phyloP scores from a whole-genome alignment of 2,113 vertebrate genomes.

The Emydura subglobosa region DNA sequence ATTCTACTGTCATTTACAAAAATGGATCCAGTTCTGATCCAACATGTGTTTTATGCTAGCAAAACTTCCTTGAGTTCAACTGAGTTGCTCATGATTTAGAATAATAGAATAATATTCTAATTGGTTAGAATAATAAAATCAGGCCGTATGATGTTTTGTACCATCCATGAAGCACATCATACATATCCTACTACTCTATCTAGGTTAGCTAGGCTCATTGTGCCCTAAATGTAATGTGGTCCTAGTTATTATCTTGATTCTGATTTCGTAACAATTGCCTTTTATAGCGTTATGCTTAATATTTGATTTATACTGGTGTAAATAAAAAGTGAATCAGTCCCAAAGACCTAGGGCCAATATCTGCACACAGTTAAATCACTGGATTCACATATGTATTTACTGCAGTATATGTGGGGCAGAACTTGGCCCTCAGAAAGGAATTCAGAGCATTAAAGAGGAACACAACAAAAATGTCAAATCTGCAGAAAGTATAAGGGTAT shows the following conservation, averaged over 20 bases:
- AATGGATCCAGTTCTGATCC: not conserved
- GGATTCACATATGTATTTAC: not conserved
- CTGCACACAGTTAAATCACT: not conserved
- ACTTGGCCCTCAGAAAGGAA: not conserved
- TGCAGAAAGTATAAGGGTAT: not conserved
- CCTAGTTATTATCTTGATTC: not conserved
- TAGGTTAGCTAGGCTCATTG: not conserved
- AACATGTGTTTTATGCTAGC: not conserved
- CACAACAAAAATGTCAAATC: not conserved
- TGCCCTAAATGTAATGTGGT: not conserved
- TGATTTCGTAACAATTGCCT: not conserved
- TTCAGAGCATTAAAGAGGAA: not conserved
- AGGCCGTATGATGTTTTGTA: not conserved
- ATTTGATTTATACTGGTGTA: not conserved
- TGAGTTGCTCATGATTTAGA: not conserved
- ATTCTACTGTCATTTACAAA: not conserved
- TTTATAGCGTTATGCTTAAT: not conserved
- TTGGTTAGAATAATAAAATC: not conserved
- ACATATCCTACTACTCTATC: not conserved
- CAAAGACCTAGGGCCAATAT: not conserved
- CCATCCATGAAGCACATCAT: not conserved
- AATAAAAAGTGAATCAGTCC: not conserved
- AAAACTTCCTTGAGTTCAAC: not conserved
- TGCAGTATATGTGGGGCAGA: not conserved
- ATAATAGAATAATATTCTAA: too few species aligned